Conservation (phyloP, 2,113 vertebrate genomes). For the Prolemur simus region DNA sequence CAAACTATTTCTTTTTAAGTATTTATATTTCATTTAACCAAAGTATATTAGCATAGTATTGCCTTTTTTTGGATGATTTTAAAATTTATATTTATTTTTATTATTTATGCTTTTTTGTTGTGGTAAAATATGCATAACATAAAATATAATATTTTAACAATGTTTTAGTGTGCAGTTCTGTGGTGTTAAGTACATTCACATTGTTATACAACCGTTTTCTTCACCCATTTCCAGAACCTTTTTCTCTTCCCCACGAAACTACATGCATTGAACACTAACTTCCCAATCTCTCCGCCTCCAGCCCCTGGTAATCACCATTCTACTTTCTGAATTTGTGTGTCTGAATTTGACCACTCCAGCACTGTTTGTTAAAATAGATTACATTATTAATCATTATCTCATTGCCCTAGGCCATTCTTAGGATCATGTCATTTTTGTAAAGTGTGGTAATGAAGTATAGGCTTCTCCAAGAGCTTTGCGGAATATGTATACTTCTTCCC, state of each 20-base stretch:
- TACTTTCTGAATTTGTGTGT: background rate
- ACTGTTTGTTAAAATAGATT: background rate
- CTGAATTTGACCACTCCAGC: background rate
- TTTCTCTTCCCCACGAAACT: background rate
- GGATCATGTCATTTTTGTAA: background rate
- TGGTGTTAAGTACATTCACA: too few relatives aligned
- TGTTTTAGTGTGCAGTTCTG: background rate
- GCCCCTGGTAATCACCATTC: background rate
- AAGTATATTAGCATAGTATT: background rate
- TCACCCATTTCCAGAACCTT: background rate
- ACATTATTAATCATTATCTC: background rate
- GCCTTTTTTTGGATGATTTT: background rate
- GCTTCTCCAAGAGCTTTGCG: background rate
- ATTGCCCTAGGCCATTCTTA: background rate
- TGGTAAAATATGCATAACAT: background rate
- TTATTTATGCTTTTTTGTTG: background rate
- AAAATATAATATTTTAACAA: background rate
- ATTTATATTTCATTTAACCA: background rate
- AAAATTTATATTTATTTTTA: background rate
- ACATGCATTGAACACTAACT: background rate
- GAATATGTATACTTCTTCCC: background rate
- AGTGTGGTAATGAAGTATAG: background rate
- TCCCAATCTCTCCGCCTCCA: rapidly evolving
- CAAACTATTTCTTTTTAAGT: background rate
- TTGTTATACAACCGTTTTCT: background rate